These are phyloP conservation scores for Glaucomys volans DNA, from an alignment of 2,113 vertebrate species.

Conservation along the genomic window DNA sequence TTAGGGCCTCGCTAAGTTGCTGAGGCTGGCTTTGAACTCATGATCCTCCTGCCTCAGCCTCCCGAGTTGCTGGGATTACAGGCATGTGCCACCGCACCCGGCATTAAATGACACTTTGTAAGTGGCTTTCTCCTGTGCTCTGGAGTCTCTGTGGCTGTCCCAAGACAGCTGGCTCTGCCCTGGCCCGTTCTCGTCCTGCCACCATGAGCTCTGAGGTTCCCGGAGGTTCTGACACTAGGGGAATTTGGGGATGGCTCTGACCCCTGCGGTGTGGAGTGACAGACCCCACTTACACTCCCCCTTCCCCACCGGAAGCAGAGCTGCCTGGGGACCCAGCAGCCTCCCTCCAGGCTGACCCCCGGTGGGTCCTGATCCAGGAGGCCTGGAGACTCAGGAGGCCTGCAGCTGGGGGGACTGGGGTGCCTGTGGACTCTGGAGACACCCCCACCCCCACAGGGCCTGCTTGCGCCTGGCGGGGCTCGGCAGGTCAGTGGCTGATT, in stretches of 20 bases:
- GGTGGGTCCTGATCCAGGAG: no score
- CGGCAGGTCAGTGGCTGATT: not conserved
- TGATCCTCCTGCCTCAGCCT: no score
- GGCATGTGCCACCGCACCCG: no score
- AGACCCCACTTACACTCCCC: not conserved
- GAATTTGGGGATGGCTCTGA: not conserved
- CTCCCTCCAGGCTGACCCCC: fast-evolving
- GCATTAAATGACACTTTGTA: not conserved
- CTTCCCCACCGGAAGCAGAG: not conserved
- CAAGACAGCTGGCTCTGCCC: not conserved
- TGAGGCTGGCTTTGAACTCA: no score
- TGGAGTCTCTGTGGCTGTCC: not conserved
- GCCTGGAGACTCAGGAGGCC: no score
- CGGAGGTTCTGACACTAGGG: not conserved
- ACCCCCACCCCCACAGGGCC: fast-evolving
- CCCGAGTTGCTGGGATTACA: no score
- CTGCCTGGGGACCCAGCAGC: not conserved
- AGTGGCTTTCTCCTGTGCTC: not conserved
- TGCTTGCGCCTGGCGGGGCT: not conserved
- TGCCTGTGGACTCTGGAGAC: not conserved
- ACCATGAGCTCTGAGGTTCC: not conserved
- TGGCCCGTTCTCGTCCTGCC: not conserved
- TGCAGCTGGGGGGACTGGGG: no score
- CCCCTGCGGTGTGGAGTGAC: not conserved
- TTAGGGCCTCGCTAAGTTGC: no score